A percentile compares a stretch with the other conserved stretches of the same genome.
These are phyloP conservation scores for Rhagologus leucostigma DNA, from an alignment of 2,113 vertebrate genomes.

Conservation along the genomic window DNA sequence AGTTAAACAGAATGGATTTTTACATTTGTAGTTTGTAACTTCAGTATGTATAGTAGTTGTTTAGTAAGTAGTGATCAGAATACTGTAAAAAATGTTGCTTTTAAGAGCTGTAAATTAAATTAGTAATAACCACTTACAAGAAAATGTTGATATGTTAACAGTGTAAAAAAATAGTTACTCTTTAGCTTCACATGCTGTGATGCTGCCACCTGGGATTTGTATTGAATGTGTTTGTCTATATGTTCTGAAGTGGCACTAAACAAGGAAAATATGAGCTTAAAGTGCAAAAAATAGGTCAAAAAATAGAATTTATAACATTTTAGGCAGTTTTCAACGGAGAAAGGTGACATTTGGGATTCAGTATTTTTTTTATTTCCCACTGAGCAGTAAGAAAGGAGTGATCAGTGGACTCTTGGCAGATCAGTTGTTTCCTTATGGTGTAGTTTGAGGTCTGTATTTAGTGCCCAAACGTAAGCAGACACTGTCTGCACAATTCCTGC, in stretches of 20 bases:
- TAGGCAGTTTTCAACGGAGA: background rate
- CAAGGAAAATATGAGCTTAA: background rate
- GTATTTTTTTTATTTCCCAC: background rate
- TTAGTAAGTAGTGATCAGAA: background rate
- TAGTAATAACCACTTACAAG: background rate
- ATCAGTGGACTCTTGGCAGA: background rate
- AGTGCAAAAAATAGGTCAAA: background rate
- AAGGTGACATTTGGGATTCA: background rate
- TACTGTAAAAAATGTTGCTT: slow-evolving; percentile 33
- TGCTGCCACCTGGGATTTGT: slow-evolving; percentile 35
- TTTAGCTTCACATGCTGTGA: slow-evolving; percentile 1
- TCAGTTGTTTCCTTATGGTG: background rate
- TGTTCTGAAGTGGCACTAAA: slow-evolving; percentile 44
- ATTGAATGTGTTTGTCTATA: background rate
- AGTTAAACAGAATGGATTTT: slow-evolving; percentile 48
- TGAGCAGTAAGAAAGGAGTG: background rate
- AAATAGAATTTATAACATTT: background rate
- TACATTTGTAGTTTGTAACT: slow-evolving; percentile 68
- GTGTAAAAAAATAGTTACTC: background rate
- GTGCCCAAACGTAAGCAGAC: background rate
- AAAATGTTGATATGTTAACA: slow-evolving; percentile 41
- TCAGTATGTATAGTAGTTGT: slow-evolving; percentile 2
- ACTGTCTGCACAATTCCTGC: background rate
- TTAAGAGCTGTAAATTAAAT: background rate
- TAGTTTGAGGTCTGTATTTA: background rate